Evolutionary conservation across 2,797 vertebrate genomes (phyloP).

Genomic region (Cyprinella venusta): DNA sequence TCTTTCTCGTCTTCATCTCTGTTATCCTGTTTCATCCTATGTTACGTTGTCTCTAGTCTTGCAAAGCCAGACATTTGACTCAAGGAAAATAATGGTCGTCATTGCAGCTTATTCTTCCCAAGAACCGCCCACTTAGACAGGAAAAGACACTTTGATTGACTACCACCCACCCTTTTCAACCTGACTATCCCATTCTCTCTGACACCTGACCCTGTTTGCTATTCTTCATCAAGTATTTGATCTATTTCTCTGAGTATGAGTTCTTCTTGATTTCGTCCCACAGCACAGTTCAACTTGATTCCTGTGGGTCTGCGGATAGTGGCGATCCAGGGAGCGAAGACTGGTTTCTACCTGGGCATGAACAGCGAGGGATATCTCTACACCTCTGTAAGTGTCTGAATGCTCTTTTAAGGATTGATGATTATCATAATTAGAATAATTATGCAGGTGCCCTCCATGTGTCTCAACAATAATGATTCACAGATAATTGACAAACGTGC

Average conservation of each 20-base stretch:
- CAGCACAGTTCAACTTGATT: slow-evolving; percentile 99
- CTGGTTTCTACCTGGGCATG: slow-evolving; percentile 95
- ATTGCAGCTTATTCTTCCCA: neutral
- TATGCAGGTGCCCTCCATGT: slow-evolving; percentile 1
- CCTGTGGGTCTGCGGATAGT: slow-evolving; percentile 98
- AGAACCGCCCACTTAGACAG: neutral
- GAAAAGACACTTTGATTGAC: neutral
- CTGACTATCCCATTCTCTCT: neutral
- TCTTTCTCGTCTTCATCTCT: slow-evolving; percentile 16
- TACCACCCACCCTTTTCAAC: neutral
- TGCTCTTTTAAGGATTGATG: slow-evolving; percentile 29
- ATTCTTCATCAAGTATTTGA: neutral
- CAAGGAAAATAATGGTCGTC: neutral
- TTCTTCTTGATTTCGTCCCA: slow-evolving; percentile 7
- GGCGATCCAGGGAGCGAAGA: slow-evolving; percentile 97
- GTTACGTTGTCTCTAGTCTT: slow-evolving; percentile 2
- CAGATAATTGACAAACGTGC: slow-evolving; percentile 28
- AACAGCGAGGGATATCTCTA: slow-evolving; percentile 96
- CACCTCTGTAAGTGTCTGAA: slow-evolving; percentile 76
- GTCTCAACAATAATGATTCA: slow-evolving; percentile 28
- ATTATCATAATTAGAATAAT: slow-evolving; percentile 22
- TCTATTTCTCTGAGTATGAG: neutral
- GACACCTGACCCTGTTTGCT: neutral
- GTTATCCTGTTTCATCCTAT: slow-evolving; percentile 32
- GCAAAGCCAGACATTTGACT: neutral